Conservation (phyloP, 2,113 vertebrate species). For the Trichomycterus rosablanca region DNA sequence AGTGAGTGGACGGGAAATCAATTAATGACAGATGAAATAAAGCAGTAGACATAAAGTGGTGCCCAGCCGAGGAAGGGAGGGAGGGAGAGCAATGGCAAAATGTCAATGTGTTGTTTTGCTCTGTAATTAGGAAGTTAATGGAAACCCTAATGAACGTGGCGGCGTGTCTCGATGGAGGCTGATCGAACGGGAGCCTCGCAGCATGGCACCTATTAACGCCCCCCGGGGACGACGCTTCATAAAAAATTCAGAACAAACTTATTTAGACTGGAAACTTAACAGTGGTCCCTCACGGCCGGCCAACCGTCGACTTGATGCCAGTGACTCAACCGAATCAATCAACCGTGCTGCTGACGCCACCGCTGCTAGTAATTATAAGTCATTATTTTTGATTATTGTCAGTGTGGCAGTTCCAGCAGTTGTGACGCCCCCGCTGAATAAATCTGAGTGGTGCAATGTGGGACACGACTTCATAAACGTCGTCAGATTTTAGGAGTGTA, state of each 20-base stretch:
- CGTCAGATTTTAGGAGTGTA: too few species aligned
- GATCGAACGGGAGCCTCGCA: slow-evolving; percentile 14
- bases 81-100: slow-evolving; percentile 22
- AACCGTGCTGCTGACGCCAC: neutral
- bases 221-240: neutral
- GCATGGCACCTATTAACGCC: neutral
- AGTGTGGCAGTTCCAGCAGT: slow-evolving; percentile 1
- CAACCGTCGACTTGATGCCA: too few species aligned
- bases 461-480: too few species aligned
- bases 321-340: neutral
- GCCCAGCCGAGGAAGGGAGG: slow-evolving; percentile 18
- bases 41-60: slow-evolving; percentile 29
- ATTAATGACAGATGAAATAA: slow-evolving; percentile 48
- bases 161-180: slow-evolving; percentile 21
- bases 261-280: neutral
- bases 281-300: too few species aligned
- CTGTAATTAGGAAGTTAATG: slow-evolving; percentile 58
- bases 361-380: neutral
- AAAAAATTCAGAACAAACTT: neutral
- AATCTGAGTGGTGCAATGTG: too few species aligned
- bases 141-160: slow-evolving; percentile 49
- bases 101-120: slow-evolving; percentile 24
- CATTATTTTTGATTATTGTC: slow-evolving; percentile 6
- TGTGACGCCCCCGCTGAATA: neutral
- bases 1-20: slow-evolving; percentile 15